Evolutionary conservation across 2,113 vertebrate genomes (phyloP).

Genomic region (Perccottus glenii): DNA sequence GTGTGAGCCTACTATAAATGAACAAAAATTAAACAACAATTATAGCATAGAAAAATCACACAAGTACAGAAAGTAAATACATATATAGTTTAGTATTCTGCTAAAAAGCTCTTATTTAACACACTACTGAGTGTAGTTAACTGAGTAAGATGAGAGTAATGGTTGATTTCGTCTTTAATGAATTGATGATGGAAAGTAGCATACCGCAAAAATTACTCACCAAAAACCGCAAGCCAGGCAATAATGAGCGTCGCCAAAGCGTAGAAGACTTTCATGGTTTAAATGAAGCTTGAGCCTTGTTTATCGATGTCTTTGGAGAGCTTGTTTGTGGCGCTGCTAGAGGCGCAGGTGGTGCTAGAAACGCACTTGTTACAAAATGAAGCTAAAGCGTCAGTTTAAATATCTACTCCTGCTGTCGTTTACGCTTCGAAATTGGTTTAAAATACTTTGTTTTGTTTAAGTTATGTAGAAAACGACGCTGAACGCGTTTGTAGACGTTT

Average conservation of each 20-base stretch:
- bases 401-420: not conserved
- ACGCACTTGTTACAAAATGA: conserved; percentile 28
- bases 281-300: not conserved
- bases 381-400: not conserved
- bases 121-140: too few relatives aligned
- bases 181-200: too few relatives aligned
- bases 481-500: not conserved
- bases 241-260: conserved; percentile 20
- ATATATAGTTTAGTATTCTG: too few relatives aligned
- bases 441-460: not conserved
- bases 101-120: too few relatives aligned
- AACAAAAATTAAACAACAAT: too few relatives aligned
- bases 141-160: too few relatives aligned
- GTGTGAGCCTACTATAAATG: too few relatives aligned
- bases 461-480: not conserved
- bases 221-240: conserved; percentile 52
- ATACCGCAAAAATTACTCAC: conserved; percentile 60
- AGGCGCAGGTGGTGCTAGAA: conserved; percentile 38
- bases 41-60: too few relatives aligned
- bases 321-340: not conserved
- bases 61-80: too few relatives aligned
- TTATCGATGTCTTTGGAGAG: not conserved
- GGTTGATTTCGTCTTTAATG: too few relatives aligned
- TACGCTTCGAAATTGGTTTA: not conserved
- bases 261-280: conserved; percentile 58